Percentiles rank a stretch among this genome's conserved stretches.
Conservation (phyloP, 1,140 invertebrate species). For the Tyrophagus putrescentiae region DNA sequence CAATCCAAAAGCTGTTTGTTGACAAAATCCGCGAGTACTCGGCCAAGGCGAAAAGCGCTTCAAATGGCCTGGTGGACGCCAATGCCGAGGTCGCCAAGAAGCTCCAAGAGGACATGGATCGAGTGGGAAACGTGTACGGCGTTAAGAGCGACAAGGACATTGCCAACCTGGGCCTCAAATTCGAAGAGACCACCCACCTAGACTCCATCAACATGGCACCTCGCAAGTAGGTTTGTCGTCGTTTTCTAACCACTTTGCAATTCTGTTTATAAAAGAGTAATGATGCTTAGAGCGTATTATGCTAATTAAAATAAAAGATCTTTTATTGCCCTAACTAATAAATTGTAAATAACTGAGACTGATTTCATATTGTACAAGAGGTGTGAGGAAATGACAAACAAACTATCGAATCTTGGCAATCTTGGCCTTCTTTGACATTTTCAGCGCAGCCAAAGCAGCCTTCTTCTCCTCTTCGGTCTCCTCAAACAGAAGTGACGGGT, state of each 20-base stretch:
- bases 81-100: neutral
- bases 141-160: constrained; percentile 10
- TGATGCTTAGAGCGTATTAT: neutral
- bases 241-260: constrained; percentile 1
- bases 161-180: constrained; percentile 15
- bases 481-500: constrained; percentile 50
- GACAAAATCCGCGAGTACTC: constrained; percentile 83
- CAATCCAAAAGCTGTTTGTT: constrained; percentile 81
- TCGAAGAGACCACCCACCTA: constrained; percentile 6
- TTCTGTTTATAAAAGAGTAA: neutral
- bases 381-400: neutral
- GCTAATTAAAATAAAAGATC: neutral
- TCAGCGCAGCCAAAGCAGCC: constrained; percentile 14
- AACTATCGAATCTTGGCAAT: constrained; percentile 26
- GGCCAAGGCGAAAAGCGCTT: constrained; percentile 36
- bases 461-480: constrained; percentile 34
- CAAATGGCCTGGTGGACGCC: constrained; percentile 18
- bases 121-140: constrained; percentile 3
- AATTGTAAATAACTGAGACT: neutral
- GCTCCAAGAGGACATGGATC: constrained; percentile 20
- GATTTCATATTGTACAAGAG: too few species aligned
- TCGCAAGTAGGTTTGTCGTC: neutral
- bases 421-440: constrained; percentile 26
- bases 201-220: constrained; percentile 15
- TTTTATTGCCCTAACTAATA: neutral